Percentiles rank a stretch among this genome's conserved stretches.
Conservation (phyloP, 2,797 vertebrate species). For the Spinibarbus caldwelli region DNA sequence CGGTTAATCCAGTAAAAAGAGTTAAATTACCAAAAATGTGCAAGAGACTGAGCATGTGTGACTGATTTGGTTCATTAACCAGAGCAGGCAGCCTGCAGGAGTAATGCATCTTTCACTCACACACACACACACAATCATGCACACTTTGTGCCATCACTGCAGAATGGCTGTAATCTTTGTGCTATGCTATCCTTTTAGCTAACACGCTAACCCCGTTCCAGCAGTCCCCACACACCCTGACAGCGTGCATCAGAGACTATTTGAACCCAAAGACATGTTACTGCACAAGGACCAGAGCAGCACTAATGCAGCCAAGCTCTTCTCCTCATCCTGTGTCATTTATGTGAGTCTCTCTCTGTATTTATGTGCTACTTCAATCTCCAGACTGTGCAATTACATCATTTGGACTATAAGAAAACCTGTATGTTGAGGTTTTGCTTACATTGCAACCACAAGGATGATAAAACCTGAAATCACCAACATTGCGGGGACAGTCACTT, state of each 20-base stretch:
- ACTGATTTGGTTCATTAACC: conserved; percentile 54
- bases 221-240: conserved; percentile 43
- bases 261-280: conserved; percentile 59
- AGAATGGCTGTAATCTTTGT: conserved; percentile 39
- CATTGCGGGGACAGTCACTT: neutral
- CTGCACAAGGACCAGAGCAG: conserved; percentile 46
- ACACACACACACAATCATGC: conserved; percentile 34
- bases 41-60: neutral
- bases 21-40: conserved; percentile 10
- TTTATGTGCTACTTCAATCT: neutral
- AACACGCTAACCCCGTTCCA: conserved; percentile 55
- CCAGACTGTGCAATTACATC: neutral
- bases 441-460: neutral
- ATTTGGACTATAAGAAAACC: neutral
- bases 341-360: neutral
- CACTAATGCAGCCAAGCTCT: conserved; percentile 61
- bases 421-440: neutral
- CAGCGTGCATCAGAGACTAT: conserved; percentile 6
- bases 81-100: conserved; percentile 50
- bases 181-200: conserved; percentile 24
- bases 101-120: conserved; percentile 44
- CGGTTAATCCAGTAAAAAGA: neutral
- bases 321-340: neutral
- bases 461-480: neutral
- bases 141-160: conserved; percentile 45